Evolutionary conservation across 2,888 invertebrate genomes (phyloP).

Genomic region (Leucophenga maculata): DNA sequence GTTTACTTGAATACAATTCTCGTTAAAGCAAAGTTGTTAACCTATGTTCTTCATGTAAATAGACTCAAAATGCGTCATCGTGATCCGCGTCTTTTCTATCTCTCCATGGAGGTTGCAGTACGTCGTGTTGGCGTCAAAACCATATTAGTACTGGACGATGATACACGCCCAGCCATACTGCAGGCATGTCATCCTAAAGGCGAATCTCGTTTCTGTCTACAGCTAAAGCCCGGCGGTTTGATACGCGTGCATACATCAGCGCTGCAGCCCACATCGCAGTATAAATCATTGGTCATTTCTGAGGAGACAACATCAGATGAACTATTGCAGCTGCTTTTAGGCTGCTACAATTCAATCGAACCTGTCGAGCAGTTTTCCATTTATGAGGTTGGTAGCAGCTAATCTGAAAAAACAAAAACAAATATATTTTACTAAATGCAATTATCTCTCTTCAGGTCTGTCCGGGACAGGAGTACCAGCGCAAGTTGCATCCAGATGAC

Average conservation of each 20-base stretch:
- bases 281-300: slow-evolving; percentile 91
- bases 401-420: not conserved
- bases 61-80: slow-evolving; percentile 87
- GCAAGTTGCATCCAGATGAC: slow-evolving; percentile 90
- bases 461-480: slow-evolving; percentile 87
- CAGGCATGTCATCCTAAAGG: slow-evolving; percentile 96
- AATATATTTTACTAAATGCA: not conserved
- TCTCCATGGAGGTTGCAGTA: slow-evolving; percentile 95
- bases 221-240: slow-evolving; percentile 90
- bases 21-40: not conserved
- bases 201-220: slow-evolving; percentile 91
- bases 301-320: slow-evolving; percentile 92
- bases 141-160: slow-evolving; percentile 87
- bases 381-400: slow-evolving; percentile 80
- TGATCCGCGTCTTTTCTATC: slow-evolving; percentile 92
- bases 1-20: not conserved
- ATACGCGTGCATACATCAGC: slow-evolving; percentile 94
- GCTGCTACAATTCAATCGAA: slow-evolving; percentile 88
- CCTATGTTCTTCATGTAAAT: not conserved
- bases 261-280: slow-evolving; percentile 91
- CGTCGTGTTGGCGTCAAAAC: slow-evolving; percentile 87
- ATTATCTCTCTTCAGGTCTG: slow-evolving; percentile 74
- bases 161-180: slow-evolving; percentile 89
- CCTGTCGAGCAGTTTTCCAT: slow-evolving; percentile 89
- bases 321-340: slow-evolving; percentile 85